phyloP scores from a whole-genome alignment of 1,140 invertebrate genomes.

The Polyergus mexicanus region DNA sequence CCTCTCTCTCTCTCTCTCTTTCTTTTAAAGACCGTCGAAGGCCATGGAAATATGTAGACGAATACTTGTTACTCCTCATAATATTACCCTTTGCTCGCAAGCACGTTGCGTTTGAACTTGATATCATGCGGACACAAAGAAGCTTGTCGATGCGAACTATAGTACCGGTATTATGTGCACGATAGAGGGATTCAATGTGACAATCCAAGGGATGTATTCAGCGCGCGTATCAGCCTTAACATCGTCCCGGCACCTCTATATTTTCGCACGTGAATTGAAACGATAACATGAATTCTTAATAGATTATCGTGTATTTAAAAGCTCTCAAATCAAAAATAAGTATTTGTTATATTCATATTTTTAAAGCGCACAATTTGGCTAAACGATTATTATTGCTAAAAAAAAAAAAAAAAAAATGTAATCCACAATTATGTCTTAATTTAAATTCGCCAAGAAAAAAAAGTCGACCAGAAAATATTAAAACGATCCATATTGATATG shows the following conservation, averaged over 20 bases:
- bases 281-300: constrained; percentile 14
- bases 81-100: constrained; percentile 44
- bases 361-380: background rate
- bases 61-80: constrained; percentile 46
- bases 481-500: background rate
- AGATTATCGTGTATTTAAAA: background rate
- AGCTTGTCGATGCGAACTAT: constrained; percentile 44
- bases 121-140: constrained; percentile 49
- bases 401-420: too few species aligned
- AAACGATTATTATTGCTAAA: constrained; percentile 11
- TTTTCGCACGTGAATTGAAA: constrained; percentile 48
- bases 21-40: background rate
- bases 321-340: background rate
- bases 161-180: constrained; percentile 43
- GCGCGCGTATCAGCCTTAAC: constrained; percentile 50
- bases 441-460: background rate
- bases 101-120: constrained; percentile 55
- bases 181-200: constrained; percentile 55
- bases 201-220: constrained; percentile 59
- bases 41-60: constrained; percentile 27
- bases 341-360: background rate
- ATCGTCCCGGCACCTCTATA: constrained; percentile 12
- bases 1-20: background rate
- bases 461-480: background rate
- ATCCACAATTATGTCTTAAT: background rate